Evolutionary conservation across 2,888 invertebrate species (phyloP), one percentile per base, ranked within the genome.

Genomic region (Aproaerema taeniolella): DNA sequence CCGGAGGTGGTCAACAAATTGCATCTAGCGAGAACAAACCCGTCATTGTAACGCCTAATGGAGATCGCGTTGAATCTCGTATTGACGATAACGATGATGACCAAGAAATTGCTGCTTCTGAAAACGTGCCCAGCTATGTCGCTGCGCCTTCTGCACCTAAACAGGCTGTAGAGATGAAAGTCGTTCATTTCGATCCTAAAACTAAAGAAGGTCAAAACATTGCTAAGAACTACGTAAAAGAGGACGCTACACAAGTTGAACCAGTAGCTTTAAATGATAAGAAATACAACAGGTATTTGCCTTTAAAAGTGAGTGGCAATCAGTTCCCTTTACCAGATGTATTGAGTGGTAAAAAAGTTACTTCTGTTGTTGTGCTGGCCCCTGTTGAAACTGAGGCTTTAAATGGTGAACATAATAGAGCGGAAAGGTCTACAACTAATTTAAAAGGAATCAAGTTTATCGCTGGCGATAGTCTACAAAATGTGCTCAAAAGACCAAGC

Each of bases 271-370:
- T 95, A 36, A 90, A 92, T 52, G 91, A 91, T 55, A 89, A 91
- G 26, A 92, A 91, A 58, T 95, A 95, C 67, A 95, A 94, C 67
- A 89, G 95, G 58, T 95, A 95, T 68, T 81, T 95, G 40, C 95
- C 95, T 9, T 77, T 95, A 33, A 95, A 95, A 88, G 93, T 95
- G 16, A 94, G 92, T 55, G 95, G 95, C 1, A 91, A 93, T 16
- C 92, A 94, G 54, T 95, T 95, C 62, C 95, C 95, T 2, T 88
- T 95, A 37, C 95, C 95, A 2, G 93, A 94, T 61, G 91, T 91
- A 14, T 71, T 95, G 14, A 89, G 88, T 57, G 94, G 93, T 33
- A 91, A 92, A 60, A 91, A 89, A 64, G 91, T 95, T n/a, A 91
- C 93, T 7, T 95, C 95, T 61, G 95, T 95, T 1, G 95, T 95